Conservation (phyloP, 2,797 vertebrate species). For the Naso thynnoides region DNA sequence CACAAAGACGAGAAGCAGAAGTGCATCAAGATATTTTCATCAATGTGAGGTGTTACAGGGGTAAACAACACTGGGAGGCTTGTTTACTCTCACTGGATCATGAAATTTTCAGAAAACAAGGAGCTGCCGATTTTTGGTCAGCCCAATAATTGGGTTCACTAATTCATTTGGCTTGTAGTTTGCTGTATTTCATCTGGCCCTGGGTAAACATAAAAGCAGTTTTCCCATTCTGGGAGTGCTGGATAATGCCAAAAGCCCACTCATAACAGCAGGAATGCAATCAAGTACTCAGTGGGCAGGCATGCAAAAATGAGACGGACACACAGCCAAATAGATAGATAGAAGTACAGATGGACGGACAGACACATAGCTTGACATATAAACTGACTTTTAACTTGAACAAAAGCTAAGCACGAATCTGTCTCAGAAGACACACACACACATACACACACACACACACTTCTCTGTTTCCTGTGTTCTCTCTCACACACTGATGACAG, state of each 20-base stretch:
- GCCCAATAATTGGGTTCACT: slow-evolving; percentile 38
- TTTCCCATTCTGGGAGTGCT: slow-evolving; percentile 19
- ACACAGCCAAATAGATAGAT: neutral
- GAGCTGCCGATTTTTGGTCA: neutral
- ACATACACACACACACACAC: slow-evolving; percentile 12
- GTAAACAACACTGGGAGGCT: slow-evolving; percentile 30
- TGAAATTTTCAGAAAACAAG: slow-evolving; percentile 6
- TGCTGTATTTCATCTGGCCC: slow-evolving; percentile 24
- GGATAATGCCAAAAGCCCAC: slow-evolving; percentile 5
- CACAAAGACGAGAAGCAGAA: neutral
- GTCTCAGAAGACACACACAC: slow-evolving; percentile 12
- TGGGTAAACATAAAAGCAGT: slow-evolving; percentile 26
- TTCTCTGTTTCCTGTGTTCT: slow-evolving; percentile 39
- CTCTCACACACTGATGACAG: slow-evolving; percentile 42
- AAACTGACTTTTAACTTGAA: slow-evolving; percentile 5
- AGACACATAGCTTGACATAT: neutral
- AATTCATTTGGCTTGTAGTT: slow-evolving; percentile 33
- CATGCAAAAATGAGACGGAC: neutral
- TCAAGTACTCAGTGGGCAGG: neutral
- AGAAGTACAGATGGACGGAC: slow-evolving; percentile 3
- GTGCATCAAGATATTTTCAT: slow-evolving; percentile 18
- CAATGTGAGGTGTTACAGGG: neutral
- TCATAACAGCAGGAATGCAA: neutral
- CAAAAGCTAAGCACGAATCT: slow-evolving; percentile 36
- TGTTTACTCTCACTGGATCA: slow-evolving; percentile 21